Conservation (phyloP, 2,797 vertebrate species). For the Parauchenoglanis punctatus region DNA sequence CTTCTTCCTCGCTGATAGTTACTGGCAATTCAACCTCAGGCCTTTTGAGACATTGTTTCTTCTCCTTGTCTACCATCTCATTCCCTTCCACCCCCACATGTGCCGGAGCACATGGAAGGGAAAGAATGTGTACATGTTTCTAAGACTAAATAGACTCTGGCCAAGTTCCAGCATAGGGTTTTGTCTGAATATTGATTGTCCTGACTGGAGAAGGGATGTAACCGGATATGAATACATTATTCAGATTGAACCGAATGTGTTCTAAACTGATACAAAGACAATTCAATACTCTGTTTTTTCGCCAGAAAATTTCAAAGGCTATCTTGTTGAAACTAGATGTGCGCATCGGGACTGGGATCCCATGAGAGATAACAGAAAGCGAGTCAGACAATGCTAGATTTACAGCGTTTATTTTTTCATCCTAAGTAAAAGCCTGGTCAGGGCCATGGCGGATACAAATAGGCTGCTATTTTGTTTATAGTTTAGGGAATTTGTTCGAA, state of each 20-base stretch:
- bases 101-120: background rate
- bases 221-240: background rate
- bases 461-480: background rate
- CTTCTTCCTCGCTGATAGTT: background rate
- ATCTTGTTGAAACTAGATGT: background rate
- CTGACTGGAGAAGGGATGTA: background rate
- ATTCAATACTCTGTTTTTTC: background rate
- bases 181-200: background rate
- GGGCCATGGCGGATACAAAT: background rate
- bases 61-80: constrained; percentile 8
- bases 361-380: background rate
- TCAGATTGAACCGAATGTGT: background rate
- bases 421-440: background rate
- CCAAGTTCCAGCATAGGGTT: background rate
- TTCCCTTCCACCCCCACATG: constrained; percentile 20
- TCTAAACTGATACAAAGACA: background rate
- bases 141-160: constrained; percentile 1
- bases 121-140: background rate
- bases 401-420: background rate
- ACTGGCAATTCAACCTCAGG: constrained; percentile 25
- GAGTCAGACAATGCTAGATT: background rate
- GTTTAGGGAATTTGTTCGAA: background rate
- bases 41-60: constrained; percentile 21
- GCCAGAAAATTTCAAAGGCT: background rate
- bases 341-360: background rate